These are phyloP conservation scores for Hydrolagus colliei DNA, from an alignment of 2,797 vertebrate genomes.

Conservation along the genomic window DNA sequence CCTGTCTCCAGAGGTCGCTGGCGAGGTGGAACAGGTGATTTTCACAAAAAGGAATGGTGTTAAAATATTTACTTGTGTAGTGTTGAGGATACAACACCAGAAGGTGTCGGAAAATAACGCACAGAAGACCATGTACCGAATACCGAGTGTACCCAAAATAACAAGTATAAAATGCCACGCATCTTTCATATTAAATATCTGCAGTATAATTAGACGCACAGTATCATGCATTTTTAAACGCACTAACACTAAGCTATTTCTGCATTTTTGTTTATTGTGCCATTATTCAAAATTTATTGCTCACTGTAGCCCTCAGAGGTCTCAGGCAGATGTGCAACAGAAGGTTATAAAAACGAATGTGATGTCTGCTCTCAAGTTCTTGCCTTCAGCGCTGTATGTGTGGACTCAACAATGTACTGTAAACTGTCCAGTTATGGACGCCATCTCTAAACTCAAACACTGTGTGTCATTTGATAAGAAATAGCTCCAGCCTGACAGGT, in stretches of 20 bases:
- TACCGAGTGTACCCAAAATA: too few species aligned
- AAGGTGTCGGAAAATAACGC: too few species aligned
- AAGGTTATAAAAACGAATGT: slow-evolving; percentile 18
- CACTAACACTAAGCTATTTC: neutral
- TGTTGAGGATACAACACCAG: too few species aligned
- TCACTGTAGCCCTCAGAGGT: neutral
- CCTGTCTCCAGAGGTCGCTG: too few species aligned
- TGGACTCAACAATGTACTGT: neutral
- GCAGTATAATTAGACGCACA: too few species aligned
- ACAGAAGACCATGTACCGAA: too few species aligned
- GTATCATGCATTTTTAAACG: neutral
- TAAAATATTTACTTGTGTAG: too few species aligned
- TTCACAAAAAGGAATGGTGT: too few species aligned
- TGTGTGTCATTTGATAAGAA: neutral
- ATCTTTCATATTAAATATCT: too few species aligned
- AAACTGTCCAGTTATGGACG: neutral
- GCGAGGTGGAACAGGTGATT: too few species aligned
- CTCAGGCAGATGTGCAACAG: neutral
- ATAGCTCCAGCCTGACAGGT: too few species aligned
- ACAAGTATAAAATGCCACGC: too few species aligned
- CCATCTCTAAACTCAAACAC: neutral
- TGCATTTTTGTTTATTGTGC: slow-evolving; percentile 3
- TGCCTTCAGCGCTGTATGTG: neutral
- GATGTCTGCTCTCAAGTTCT: neutral
- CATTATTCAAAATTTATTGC: neutral